Percentiles rank a stretch among this genome's conserved stretches.
Evolutionary conservation across 2,797 vertebrate genomes (phyloP).

Genomic region (Meriones psammophilus): DNA sequence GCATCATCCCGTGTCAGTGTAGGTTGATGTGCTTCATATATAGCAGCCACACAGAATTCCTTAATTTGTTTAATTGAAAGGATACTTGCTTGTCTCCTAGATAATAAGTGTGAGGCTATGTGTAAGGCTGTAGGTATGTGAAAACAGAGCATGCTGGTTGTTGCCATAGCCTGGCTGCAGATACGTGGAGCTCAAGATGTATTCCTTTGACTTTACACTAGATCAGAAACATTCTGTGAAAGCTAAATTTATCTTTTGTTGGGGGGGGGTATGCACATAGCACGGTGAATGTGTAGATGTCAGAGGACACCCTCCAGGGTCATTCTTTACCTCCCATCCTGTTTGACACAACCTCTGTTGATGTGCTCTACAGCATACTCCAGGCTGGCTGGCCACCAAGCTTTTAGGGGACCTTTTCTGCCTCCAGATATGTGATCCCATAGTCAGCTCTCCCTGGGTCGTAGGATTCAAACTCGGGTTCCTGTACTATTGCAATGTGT

Average conservation of each 20-base stretch:
- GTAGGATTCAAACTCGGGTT: neutral
- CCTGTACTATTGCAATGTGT: neutral
- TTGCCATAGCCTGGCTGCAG: neutral
- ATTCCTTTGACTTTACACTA: neutral
- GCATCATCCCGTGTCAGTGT: neutral
- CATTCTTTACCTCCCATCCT: neutral
- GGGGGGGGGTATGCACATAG: neutral
- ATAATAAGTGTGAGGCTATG: neutral
- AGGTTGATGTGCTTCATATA: neutral
- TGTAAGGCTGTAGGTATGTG: neutral
- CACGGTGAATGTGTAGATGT: neutral
- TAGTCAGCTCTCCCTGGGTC: neutral
- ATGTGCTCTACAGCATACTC: no score
- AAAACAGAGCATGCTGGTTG: neutral
- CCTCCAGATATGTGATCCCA: neutral
- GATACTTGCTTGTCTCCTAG: slow-evolving; percentile 27
- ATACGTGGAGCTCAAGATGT: neutral
- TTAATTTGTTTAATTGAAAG: slow-evolving; percentile 4
- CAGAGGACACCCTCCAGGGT: neutral
- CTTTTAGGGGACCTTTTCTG: neutral
- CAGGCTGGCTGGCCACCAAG: neutral
- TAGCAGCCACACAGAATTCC: neutral
- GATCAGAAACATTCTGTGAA: slow-evolving; percentile 9
- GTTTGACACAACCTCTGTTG: neutral
- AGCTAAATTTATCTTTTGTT: neutral